These are phyloP conservation scores for Notarius quadriscutis DNA, from an alignment of 2,113 vertebrate species.

Conservation along the genomic window DNA sequence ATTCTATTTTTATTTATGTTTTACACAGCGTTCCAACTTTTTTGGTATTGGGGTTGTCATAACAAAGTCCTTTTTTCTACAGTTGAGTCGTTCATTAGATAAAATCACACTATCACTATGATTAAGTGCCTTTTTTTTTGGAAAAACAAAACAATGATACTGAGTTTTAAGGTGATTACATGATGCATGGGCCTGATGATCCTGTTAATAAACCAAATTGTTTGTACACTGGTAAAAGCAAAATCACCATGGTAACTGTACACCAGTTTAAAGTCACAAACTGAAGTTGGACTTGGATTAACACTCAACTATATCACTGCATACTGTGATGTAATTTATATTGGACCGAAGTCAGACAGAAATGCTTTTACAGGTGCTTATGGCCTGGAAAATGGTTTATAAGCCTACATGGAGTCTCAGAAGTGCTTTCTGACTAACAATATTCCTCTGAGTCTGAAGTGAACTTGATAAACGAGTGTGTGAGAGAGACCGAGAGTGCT, in stretches of 20 bases:
- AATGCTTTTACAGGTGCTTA: slow-evolving; percentile 41
- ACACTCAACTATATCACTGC: slow-evolving; percentile 4
- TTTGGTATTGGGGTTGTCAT: too few relatives aligned
- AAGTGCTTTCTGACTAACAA: slow-evolving; percentile 23
- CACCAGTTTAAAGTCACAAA: neutral
- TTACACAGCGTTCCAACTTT: too few relatives aligned
- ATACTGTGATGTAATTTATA: neutral
- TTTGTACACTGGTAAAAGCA: neutral
- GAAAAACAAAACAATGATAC: neutral
- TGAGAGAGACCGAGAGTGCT: neutral
- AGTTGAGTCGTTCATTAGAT: too few relatives aligned
- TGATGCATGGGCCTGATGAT: neutral
- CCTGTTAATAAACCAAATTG: neutral
- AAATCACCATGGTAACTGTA: neutral
- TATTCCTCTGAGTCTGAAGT: slow-evolving; percentile 19
- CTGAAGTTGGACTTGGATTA: neutral
- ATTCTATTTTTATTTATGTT: too few relatives aligned
- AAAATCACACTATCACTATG: neutral
- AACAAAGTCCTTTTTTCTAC: too few relatives aligned
- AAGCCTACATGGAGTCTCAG: slow-evolving; percentile 16
- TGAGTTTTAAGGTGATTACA: neutral
- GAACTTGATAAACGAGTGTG: slow-evolving; percentile 18
- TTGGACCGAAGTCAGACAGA: slow-evolving; percentile 18
- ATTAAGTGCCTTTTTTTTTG: neutral
- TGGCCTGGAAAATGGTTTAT: slow-evolving; percentile 19